A percentile compares a stretch with the other conserved stretches of the same genome.
Evolutionary conservation across 2,113 vertebrate species (phyloP).

Genomic region (Heptranchias perlo): DNA sequence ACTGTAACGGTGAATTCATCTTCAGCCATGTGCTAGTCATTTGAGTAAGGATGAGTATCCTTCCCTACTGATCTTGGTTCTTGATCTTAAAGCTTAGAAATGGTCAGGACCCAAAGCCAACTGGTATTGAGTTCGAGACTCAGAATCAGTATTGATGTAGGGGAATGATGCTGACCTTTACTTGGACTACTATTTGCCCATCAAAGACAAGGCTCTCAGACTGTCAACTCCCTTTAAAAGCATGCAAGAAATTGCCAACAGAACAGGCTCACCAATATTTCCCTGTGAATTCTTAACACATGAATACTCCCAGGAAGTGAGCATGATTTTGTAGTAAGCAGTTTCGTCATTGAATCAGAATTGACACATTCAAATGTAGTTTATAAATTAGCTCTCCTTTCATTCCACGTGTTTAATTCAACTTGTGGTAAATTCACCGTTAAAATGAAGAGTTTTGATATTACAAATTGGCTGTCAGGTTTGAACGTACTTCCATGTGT

Average conservation of each 20-base stretch:
- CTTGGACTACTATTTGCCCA: not conserved
- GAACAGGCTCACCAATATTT: not conserved
- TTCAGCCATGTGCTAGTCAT: not conserved
- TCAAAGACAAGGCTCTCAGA: not conserved
- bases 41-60: not conserved
- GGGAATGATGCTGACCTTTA: not conserved
- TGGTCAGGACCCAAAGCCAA: not conserved
- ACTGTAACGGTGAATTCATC: not conserved
- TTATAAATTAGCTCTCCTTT: not conserved
- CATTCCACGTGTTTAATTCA: not conserved
- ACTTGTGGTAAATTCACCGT: not conserved
- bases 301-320: not conserved
- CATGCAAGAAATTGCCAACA: not conserved
- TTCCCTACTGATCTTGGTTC: not conserved
- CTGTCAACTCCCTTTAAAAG: not conserved
- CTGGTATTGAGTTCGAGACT: not conserved
- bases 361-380: not conserved
- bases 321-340: not conserved
- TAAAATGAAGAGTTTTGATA: not conserved
- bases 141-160: not conserved
- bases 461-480: not conserved
- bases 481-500: not conserved
- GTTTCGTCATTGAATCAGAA: not conserved
- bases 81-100: not conserved
- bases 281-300: not conserved